phyloP scores from a whole-genome alignment of 2,888 invertebrate species.

The Listrodromus nycthemerus region DNA sequence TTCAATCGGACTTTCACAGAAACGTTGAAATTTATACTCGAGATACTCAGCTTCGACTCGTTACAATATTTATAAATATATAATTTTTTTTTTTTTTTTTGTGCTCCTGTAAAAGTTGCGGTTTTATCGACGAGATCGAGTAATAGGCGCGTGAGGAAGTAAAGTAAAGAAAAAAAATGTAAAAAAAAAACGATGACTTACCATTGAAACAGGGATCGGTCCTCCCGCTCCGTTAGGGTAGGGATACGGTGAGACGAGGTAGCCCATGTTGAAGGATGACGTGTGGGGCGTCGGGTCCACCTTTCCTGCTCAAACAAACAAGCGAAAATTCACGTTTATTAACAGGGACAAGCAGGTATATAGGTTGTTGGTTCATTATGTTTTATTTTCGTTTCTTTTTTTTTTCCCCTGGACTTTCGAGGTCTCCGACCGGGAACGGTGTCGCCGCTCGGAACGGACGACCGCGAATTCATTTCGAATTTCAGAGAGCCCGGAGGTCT shows the following conservation, averaged over 20 bases:
- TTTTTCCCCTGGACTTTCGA: slow-evolving; percentile 57
- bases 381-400: slow-evolving; percentile 49
- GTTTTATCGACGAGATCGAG: slow-evolving; percentile 7
- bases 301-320: slow-evolving; percentile 87
- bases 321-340: slow-evolving; percentile 70
- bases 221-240: slow-evolving; percentile 95
- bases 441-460: slow-evolving; percentile 32
- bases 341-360: slow-evolving; percentile 49
- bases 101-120: background rate
- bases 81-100: background rate
- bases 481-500: slow-evolving; percentile 16
- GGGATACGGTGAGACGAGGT: slow-evolving; percentile 95
- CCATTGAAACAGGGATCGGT: slow-evolving; percentile 95
- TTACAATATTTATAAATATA: too few relatives aligned
- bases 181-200: slow-evolving; percentile 85
- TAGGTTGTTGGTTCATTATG: slow-evolving; percentile 8
- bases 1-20: too few relatives aligned
- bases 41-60: too few relatives aligned
- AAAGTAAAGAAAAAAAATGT: slow-evolving; percentile 9
- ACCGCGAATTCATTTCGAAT: slow-evolving; percentile 52
- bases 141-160: slow-evolving; percentile 6
- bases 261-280: slow-evolving; percentile 95
- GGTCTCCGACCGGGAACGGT: slow-evolving; percentile 57
- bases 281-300: slow-evolving; percentile 92
- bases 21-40: too few relatives aligned